A percentile compares a stretch with the other conserved stretches of the same genome.
Conservation (phyloP, 1,140 invertebrate species). For the Heterodera schachtii region DNA sequence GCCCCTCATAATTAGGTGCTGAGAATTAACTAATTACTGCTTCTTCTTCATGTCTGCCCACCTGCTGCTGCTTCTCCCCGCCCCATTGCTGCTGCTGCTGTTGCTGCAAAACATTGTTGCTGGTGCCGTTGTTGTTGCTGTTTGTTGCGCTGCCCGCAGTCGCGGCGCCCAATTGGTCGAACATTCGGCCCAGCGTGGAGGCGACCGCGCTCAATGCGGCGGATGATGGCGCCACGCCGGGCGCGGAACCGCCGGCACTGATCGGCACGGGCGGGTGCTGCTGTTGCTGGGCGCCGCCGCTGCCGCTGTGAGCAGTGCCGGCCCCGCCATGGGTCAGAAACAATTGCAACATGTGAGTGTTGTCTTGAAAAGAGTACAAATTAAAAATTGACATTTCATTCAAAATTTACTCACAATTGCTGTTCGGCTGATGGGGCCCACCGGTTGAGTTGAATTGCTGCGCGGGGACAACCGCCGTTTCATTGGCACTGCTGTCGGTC, state of each 20-base stretch:
- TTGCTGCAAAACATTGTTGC: not conserved
- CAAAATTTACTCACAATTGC: conserved; percentile 25
- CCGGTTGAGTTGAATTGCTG: conserved; percentile 17
- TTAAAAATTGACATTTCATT: conserved; percentile 26
- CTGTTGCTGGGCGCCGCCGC: conserved; percentile 1
- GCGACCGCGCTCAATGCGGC: not conserved
- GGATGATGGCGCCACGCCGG: not conserved
- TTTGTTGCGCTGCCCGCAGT: not conserved
- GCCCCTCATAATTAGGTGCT: no score
- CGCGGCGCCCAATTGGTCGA: not conserved
- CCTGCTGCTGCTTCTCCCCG: not conserved
- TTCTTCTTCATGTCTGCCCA: no score
- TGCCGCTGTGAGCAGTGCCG: not conserved
- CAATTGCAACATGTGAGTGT: conserved; percentile 23
- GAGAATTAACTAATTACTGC: no score
- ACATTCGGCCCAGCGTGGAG: not conserved
- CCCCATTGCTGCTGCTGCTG: not conserved
- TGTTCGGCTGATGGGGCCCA: conserved; percentile 8
- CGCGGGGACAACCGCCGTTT: not conserved
- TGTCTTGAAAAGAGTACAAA: conserved; percentile 20
- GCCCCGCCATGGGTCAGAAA: conserved; percentile 24
- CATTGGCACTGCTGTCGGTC: not conserved
- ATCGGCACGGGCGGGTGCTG: conserved; percentile 25
- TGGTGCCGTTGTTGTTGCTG: no score
- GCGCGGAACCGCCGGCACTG: conserved; percentile 6